These are phyloP conservation scores for Cantharis lateralis DNA, from an alignment of 2,888 invertebrate genomes.

Conservation along the genomic window DNA sequence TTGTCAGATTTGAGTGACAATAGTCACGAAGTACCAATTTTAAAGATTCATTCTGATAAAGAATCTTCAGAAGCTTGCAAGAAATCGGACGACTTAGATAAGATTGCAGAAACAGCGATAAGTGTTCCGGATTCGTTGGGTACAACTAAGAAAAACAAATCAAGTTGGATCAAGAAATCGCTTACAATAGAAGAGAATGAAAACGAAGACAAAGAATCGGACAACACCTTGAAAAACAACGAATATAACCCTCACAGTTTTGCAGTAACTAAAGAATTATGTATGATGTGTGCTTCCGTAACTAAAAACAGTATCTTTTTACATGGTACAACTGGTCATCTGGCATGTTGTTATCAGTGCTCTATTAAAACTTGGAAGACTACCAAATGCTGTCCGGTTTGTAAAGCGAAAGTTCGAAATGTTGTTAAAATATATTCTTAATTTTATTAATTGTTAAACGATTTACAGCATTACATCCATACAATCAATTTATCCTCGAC, in stretches of 20 bases:
- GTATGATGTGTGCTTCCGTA: slow-evolving; percentile 65
- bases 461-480: too few relatives aligned
- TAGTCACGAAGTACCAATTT: not conserved
- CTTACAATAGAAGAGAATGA: not conserved
- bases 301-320: slow-evolving; percentile 72
- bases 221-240: not conserved
- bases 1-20: not conserved
- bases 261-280: slow-evolving; percentile 55
- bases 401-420: slow-evolving; percentile 70
- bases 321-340: slow-evolving; percentile 68
- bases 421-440: slow-evolving; percentile 63
- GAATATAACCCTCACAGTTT: not conserved
- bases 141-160: too few relatives aligned
- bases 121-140: too few relatives aligned
- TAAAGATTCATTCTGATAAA: not conserved
- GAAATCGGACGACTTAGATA: not conserved
- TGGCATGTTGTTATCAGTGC: slow-evolving; percentile 74
- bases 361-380: slow-evolving; percentile 69
- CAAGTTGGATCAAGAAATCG: not conserved
- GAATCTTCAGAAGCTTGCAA: not conserved
- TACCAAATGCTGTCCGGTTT: slow-evolving; percentile 69
- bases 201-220: not conserved
- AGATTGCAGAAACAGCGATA: not conserved
- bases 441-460: slow-evolving; percentile 40
- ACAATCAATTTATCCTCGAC: too few relatives aligned